Base-by-base conservation (phyloP, 2,888 invertebrate genomes). In the Parnassius glacialis region DNA sequence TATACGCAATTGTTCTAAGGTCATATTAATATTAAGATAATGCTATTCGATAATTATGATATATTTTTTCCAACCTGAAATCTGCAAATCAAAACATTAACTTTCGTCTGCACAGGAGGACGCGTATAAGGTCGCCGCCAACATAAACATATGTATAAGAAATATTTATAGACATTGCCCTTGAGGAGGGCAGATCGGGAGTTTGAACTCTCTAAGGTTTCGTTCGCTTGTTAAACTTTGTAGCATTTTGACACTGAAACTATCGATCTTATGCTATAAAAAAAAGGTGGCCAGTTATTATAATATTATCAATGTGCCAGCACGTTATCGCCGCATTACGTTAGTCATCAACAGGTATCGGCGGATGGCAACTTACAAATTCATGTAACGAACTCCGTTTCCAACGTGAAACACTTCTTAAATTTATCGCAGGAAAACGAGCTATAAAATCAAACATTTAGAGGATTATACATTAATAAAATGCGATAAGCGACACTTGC, bases 151-250 rank as follows among this genome's bases (percentile, higher is more conserved):
- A 66, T 67, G 64, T 59, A 65, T 65, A 61, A 60, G 67, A 75
- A 75, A 78, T 80, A 76, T 80, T 80, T 79, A 78, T 77, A 78
- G 80, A 73, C 72, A 64, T 66, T 79, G 84, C 82, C 87, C 87
- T 87, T 87, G 84, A 76, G 81, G 52, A 86, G 85, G 87, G 80
- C 86, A 73, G 69, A 58, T 74, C 5, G 75, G 75, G 74, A 75
- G 73, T 76, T 75, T 73, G 62, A 57, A 53, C 61, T 64, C 59
- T 41, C 10, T 12, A 55, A 61, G 55, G 57, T 57, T 61, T 57
- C 51, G 56, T 56, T 51, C 45, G 45, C 34, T 55, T 51, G 55
- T 9, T 45, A 45, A 34, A 59, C 47, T 25, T 45, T 20, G 59
- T n/a, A 34, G 52, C 52, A 52, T 16, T 44, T 42, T 20, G 59